Conservation (phyloP, 2,797 vertebrate genomes). For the Muraenolepis orangiensis region DNA sequence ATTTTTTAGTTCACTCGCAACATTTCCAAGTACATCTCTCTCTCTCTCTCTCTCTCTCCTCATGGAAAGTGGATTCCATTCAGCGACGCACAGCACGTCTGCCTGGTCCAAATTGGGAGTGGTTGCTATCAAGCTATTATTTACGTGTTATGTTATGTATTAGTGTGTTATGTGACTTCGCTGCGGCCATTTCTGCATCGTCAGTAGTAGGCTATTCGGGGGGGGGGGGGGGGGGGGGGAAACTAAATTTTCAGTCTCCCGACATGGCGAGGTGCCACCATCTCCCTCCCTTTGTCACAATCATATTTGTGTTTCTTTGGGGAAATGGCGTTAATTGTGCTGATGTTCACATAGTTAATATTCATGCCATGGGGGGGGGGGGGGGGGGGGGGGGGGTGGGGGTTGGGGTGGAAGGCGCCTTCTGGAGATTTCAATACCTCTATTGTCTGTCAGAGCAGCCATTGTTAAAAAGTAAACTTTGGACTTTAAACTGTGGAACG, state of each 20-base stretch:
- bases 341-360: conserved; percentile 58
- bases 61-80: conserved; percentile 24
- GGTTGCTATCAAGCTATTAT: too few species aligned
- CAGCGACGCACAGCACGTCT: too few species aligned
- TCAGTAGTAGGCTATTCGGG: conserved; percentile 13
- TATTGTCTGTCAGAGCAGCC: conserved; percentile 48
- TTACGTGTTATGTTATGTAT: too few species aligned
- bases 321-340: conserved; percentile 48
- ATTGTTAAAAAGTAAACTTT: conserved; percentile 58
- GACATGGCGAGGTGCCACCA: background rate
- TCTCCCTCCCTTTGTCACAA: conserved; percentile 16
- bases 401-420: conserved; percentile 40
- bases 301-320: conserved; percentile 26
- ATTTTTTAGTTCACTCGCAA: conserved; percentile 43
- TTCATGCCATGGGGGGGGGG: conserved; percentile 48
- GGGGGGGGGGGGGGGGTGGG: conserved; percentile 29
- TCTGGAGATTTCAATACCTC: conserved; percentile 48
- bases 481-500: conserved; percentile 45
- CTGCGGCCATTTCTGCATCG: background rate
- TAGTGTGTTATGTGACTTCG: conserved; percentile 13
- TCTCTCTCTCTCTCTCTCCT: too few species aligned
- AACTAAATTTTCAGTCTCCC: background rate
- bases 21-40: conserved; percentile 39
- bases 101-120: too few species aligned
- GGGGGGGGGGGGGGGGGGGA: too few species aligned